phyloP scores from a whole-genome alignment of 2,113 vertebrate genomes.

The Cyphomyrus discorhynchus region DNA sequence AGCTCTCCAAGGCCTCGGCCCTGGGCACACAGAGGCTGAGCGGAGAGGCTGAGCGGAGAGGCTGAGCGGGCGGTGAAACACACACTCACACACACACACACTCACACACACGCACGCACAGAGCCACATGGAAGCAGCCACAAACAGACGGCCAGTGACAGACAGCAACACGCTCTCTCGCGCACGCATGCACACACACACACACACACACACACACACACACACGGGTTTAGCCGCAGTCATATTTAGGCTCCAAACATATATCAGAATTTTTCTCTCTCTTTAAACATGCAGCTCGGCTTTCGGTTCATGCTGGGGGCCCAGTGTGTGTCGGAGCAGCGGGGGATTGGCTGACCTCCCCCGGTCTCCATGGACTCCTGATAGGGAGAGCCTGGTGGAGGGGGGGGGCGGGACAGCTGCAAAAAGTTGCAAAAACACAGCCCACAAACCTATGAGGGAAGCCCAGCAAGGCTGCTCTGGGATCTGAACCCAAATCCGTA shows the following conservation, averaged over 20 bases:
- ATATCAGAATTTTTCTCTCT: neutral
- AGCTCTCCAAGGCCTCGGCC: neutral
- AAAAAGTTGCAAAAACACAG: neutral
- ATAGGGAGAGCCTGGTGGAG: neutral
- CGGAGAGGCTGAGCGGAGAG: neutral
- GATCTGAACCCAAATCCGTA: neutral
- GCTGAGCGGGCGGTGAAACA: neutral
- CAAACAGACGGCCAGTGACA: neutral
- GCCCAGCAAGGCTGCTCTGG: neutral
- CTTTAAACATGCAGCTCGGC: neutral
- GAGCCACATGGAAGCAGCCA: neutral
- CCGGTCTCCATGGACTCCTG: neutral
- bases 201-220: neutral
- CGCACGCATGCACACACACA: neutral
- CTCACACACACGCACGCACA: neutral
- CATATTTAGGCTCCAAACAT: neutral
- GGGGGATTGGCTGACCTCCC: neutral
- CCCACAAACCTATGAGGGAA: neutral
- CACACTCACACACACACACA: neutral
- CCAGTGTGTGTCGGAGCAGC: neutral
- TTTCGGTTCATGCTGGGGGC: neutral
- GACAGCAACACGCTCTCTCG: neutral
- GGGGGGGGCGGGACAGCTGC: neutral
- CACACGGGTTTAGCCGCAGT: too few relatives aligned
- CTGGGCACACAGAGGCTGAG: neutral